Evolutionary conservation across 2,797 vertebrate species (phyloP), one percentile per base, ranked within the genome.

Genomic region (Epinephelus coioides): DNA sequence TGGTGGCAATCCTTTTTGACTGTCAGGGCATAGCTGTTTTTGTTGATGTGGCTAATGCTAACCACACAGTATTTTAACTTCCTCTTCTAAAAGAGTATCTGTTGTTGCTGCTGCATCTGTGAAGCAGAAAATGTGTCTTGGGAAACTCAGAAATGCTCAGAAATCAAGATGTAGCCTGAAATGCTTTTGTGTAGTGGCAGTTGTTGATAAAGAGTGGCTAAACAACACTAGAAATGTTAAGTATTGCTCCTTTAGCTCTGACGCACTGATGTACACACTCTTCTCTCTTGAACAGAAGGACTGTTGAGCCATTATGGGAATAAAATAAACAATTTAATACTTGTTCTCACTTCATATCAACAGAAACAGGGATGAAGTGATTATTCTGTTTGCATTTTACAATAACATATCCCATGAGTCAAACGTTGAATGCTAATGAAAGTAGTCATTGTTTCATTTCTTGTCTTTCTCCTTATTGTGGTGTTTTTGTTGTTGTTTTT

Each of bases 201-300:
- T 46, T 64, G 51, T 64, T 18, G 57, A 73, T 75, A 17, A 46
- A 51, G 44, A 62, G 44, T 15, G 51, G 21, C 59, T 47, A 1
- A 67, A 54, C 34, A 59, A 60, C 53, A 19, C 65, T 53, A 64
- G 46, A 47, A 64, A 44, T 49, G 64, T 44, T 47, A 62, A 59
- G 25, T 21, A 17, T 25, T 34, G 57, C 10, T 40, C 49, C 1
- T 49, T 27, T 21, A 27, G 11, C 40, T 46, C 17, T 25, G 12
- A 2, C n/a, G 44, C 47, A 56, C 25, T 30, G 15, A 53, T 30
- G 17, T 1, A 34, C 30, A 46, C 21, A 9, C 10, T 25, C 10
- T 15, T n/a, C 5, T 34, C 7, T 62, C 7, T 21, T 64, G 19
- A 19, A 62, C 38, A 55, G 9, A 49, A 62, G 40, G 17, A 40